These are phyloP conservation scores for Cardiocondyla obscurior DNA, from an alignment of 1,140 invertebrate species.

Conservation along the genomic window DNA sequence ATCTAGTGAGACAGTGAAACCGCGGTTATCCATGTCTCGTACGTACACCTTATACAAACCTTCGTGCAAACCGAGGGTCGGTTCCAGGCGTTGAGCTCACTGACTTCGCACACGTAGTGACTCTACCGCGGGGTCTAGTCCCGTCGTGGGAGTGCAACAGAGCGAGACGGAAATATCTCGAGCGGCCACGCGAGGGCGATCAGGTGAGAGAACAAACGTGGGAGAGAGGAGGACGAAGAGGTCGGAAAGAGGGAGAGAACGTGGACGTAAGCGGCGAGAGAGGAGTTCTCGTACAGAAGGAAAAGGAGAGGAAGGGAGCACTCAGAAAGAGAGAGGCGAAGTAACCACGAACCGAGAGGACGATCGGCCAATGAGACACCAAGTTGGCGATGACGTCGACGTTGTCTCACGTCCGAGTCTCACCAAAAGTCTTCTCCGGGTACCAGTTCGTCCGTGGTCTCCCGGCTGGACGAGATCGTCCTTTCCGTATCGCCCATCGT, in stretches of 20 bases:
- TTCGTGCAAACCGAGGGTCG: slow-evolving; percentile 49
- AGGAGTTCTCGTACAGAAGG: slow-evolving; percentile 62
- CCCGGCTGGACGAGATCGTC: slow-evolving; percentile 77
- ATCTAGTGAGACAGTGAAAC: slow-evolving; percentile 38
- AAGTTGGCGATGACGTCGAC: slow-evolving; percentile 73
- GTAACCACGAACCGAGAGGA: slow-evolving; percentile 67
- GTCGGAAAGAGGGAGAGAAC: slow-evolving; percentile 19
- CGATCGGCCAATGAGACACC: slow-evolving; percentile 74
- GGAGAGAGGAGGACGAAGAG: neutral
- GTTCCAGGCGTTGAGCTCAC: slow-evolving; percentile 75
- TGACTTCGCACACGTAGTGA: slow-evolving; percentile 62
- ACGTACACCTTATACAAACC: slow-evolving; percentile 31
- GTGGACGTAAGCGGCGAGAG: slow-evolving; percentile 60
- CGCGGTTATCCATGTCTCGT: neutral
- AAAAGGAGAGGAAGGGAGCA: slow-evolving; percentile 73
- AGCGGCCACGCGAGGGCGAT: neutral
- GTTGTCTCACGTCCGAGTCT: slow-evolving; percentile 75
- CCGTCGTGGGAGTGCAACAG: slow-evolving; percentile 59
- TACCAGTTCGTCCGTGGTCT: slow-evolving; percentile 82
- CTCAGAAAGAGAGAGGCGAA: slow-evolving; percentile 69
- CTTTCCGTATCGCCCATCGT: slow-evolving; percentile 44
- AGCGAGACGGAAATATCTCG: slow-evolving; percentile 56
- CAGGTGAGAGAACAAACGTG: slow-evolving; percentile 48
- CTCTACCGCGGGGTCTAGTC: slow-evolving; percentile 52
- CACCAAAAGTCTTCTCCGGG: slow-evolving; percentile 75